Evolutionary conservation across 2,113 vertebrate genomes (phyloP).

Genomic region (Ammodytes dubius): DNA sequence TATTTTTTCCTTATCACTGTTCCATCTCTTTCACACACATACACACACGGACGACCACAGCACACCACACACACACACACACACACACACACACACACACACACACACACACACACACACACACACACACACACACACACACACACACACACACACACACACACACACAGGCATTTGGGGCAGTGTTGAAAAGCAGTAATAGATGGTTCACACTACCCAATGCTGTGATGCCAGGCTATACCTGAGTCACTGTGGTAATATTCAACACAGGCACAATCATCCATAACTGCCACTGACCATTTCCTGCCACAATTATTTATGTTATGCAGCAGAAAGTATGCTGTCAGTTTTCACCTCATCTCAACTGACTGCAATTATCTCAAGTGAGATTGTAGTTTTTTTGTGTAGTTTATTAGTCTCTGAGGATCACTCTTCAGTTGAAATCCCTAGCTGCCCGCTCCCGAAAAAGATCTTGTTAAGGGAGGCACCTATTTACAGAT

Average conservation of each 20-base stretch:
- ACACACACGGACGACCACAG: too few species aligned
- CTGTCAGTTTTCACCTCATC: conserved; percentile 34
- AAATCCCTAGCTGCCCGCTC: not conserved
- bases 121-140: too few species aligned
- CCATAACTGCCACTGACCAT: conserved; percentile 35
- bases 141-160: too few species aligned
- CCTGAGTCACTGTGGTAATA: not conserved
- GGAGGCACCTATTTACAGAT: not conserved
- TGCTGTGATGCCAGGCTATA: conserved; percentile 13
- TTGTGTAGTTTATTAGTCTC: not conserved
- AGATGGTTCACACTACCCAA: conserved; percentile 30
- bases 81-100: too few species aligned
- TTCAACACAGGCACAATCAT: not conserved
- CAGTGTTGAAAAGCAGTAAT: conserved; percentile 38
- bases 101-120: too few species aligned
- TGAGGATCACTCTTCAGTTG: conserved; percentile 15
- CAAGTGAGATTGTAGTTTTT: not conserved
- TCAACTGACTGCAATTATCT: conserved; percentile 17
- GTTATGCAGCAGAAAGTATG: conserved; percentile 16
- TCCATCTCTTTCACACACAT: conserved; percentile 1
- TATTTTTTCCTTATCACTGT: not conserved
- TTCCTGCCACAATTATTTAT: conserved; percentile 14
- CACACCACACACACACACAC: not conserved
- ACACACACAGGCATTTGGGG: conserved; percentile 35
- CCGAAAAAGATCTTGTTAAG: not conserved